Evolutionary conservation across 2,888 invertebrate genomes (phyloP).

Genomic region (Tetragnatha montana): DNA sequence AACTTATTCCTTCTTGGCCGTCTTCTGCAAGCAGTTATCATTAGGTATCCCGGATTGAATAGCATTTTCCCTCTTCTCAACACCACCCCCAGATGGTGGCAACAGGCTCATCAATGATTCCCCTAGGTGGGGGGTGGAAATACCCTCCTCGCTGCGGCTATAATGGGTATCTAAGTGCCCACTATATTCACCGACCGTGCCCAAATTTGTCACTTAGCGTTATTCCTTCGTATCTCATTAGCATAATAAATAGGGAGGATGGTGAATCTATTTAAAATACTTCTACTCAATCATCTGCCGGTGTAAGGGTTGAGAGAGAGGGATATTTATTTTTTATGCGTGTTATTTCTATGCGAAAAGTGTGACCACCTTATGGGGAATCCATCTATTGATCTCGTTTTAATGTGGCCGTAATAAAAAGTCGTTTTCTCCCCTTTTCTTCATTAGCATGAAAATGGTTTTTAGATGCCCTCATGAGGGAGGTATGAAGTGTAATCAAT

Average conservation of each 20-base stretch:
- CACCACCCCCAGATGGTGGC: constrained; percentile 63
- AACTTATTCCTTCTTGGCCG: constrained; percentile 26
- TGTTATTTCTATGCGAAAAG: constrained; percentile 29
- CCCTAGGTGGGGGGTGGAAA: not conserved
- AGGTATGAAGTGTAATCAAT: not conserved
- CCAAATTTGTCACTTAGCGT: constrained; percentile 67
- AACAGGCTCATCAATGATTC: constrained; percentile 65
- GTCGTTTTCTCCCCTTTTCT: constrained; percentile 14
- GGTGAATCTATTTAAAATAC: constrained; percentile 66
- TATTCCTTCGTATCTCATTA: constrained; percentile 60
- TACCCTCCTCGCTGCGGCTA: constrained; percentile 26
- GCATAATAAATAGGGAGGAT: constrained; percentile 64
- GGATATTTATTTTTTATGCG: not conserved
- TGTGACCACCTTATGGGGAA: constrained; percentile 14
- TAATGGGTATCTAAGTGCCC: constrained; percentile 69
- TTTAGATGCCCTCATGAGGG: not conserved
- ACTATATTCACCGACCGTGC: constrained; percentile 65
- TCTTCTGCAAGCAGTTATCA: constrained; percentile 51
- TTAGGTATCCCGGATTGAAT: constrained; percentile 47
- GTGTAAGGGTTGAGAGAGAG: constrained; percentile 32
- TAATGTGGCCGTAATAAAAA: constrained; percentile 7
- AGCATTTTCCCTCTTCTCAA: constrained; percentile 47
- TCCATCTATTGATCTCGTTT: constrained; percentile 21
- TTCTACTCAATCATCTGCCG: constrained; percentile 49
- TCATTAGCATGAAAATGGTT: constrained; percentile 31